Base-by-base conservation (phyloP, 2,888 invertebrate genomes). In the Drosophila glabriapex region DNA sequence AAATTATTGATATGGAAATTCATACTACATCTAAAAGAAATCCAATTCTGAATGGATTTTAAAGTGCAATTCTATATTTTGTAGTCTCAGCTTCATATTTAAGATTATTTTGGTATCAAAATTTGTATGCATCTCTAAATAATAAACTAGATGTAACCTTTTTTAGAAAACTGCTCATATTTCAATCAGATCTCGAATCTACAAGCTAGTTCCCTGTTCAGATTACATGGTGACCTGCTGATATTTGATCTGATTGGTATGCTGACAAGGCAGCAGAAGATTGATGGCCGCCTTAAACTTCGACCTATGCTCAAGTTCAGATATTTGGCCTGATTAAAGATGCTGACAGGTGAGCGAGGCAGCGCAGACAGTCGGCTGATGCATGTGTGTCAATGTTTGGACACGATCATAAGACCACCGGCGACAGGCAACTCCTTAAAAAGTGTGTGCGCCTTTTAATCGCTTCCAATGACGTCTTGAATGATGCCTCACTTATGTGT, bases 401-500 rank as follows among this genome's bases (percentile, higher is more conserved):
- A 73, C 65, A 60, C 71, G 79, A 71, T 71, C 84, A 71, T 52
- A 60, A 54, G 80, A 87, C 83, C 82, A 82, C 84, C 86, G 76
- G 69, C 78, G 76, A 74, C 80, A 78, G 25, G 25, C 16, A 73
- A 73, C 79, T 89, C 86, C 85, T 89, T 85, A 83, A 80, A 80
- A 76, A 81, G 77, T 70, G 72, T 76, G 76, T 73, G 83, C 74
- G 77, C 74, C 88, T 85, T 85, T 85, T 85, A 85, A 85, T 88
- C 85, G 85, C 78, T 78, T 71, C 59, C 85, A 88, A 80, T 86
- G 85, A 88, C 90, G 75, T 88, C 79, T 85, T 75, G 76, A 90
- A 88, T 86, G 85, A 86, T 90, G 85, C 85, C 85, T 86, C 85
- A 86, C 90, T 86, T 86, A 86, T 86, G 85, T 86, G 85, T 86